These are phyloP conservation scores for Gonatopus flavifemur DNA, from an alignment of 1,140 invertebrate genomes.

Conservation along the genomic window DNA sequence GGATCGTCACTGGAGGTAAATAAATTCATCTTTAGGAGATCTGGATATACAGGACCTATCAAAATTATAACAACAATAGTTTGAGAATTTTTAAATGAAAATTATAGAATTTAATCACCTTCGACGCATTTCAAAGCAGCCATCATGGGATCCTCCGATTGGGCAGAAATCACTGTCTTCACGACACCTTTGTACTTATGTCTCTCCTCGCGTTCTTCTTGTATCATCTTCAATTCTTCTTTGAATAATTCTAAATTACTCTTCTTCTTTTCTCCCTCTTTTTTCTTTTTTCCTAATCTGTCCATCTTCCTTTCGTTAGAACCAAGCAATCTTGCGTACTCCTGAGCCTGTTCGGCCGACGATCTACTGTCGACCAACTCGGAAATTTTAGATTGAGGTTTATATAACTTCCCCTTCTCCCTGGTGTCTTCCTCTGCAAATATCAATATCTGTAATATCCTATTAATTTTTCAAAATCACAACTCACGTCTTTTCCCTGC, in stretches of 20 bases:
- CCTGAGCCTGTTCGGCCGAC: conserved; percentile 66
- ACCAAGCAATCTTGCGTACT: conserved; percentile 71
- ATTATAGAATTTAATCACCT: conserved; percentile 32
- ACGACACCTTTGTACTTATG: conserved; percentile 83
- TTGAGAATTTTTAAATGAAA: background rate
- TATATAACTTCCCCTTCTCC: conserved; percentile 91
- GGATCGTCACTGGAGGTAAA: conserved; percentile 47
- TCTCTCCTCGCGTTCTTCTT: conserved; percentile 96
- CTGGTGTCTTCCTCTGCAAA: conserved; percentile 79
- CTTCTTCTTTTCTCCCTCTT: conserved; percentile 87
- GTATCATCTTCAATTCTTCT: conserved; percentile 91
- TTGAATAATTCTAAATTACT: conserved; percentile 97
- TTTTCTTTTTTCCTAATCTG: conserved; percentile 75
- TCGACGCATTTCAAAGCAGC: conserved; percentile 54
- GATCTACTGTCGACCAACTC: conserved; percentile 54
- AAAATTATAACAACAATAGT: conserved; percentile 15
- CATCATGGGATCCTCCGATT: conserved; percentile 52
- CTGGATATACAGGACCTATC: conserved; percentile 36
- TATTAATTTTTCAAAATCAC: conserved; percentile 10
- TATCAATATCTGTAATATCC: conserved; percentile 3
- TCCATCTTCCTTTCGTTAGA: conserved; percentile 67
- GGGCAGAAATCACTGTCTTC: conserved; percentile 47
- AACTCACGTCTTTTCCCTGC: conserved; percentile 84
- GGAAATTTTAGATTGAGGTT: conserved; percentile 81
- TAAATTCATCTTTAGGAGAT: conserved; percentile 43